Conservation (phyloP, 2,888 invertebrate species). For the Ennomos quercinarius region DNA sequence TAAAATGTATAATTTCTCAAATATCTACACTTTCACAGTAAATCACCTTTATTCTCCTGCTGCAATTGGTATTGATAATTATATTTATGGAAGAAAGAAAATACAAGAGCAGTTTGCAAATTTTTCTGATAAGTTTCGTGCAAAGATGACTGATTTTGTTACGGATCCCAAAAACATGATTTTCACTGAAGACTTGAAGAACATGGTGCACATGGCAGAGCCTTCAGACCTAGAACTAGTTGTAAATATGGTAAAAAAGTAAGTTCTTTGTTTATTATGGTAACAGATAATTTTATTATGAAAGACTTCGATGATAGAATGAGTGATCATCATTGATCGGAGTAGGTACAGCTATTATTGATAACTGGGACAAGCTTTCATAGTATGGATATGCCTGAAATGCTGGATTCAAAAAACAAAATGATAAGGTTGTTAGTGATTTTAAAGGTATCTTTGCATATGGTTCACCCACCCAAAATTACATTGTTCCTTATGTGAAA, state of each 20-base stretch:
- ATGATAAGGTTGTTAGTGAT: too few species aligned
- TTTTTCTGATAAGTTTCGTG: conserved; percentile 87
- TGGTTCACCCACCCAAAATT: too few species aligned
- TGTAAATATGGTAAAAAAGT: conserved; percentile 89
- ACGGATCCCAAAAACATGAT: conserved; percentile 87
- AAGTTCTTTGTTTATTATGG: conserved; percentile 41
- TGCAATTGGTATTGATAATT: conserved; percentile 87
- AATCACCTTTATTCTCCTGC: conserved; percentile 82
- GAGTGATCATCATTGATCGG: too few species aligned
- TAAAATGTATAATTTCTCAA: too few species aligned
- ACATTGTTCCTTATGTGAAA: too few species aligned
- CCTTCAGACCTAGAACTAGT: conserved; percentile 87
- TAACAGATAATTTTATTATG: neutral
- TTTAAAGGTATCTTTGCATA: too few species aligned
- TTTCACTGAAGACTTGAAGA: conserved; percentile 94
- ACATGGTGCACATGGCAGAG: conserved; percentile 90
- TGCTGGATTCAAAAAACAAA: too few species aligned
- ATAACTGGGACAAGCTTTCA: too few species aligned
- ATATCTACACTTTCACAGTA: conserved; percentile 57
- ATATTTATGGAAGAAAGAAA: conserved; percentile 80
- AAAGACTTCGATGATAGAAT: too few species aligned
- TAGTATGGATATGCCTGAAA: too few species aligned
- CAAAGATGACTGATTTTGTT: conserved; percentile 89
- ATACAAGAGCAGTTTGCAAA: conserved; percentile 86
- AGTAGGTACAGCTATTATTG: too few species aligned